These are phyloP conservation scores for Chironomus tepperi DNA, from an alignment of 1,140 invertebrate species.

Conservation along the genomic window DNA sequence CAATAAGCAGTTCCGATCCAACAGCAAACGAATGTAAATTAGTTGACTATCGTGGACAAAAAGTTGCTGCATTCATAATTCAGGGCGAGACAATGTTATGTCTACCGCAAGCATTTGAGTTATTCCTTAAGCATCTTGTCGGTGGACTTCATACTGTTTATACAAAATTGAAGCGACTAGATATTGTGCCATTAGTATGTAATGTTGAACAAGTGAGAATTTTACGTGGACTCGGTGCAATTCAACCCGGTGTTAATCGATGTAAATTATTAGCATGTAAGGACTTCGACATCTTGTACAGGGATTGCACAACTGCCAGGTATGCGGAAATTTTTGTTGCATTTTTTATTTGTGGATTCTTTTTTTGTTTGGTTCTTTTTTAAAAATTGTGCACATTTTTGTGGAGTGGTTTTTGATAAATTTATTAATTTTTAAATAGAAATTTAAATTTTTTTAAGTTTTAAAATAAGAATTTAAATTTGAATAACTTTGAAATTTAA, in stretches of 20 bases:
- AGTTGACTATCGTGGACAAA: conserved; percentile 86
- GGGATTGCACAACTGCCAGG: conserved; percentile 82
- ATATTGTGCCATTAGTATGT: conserved; percentile 93
- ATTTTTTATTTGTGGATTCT: not conserved
- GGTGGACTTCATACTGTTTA: conserved; percentile 95
- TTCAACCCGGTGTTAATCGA: conserved; percentile 93
- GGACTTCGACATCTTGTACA: conserved; percentile 94
- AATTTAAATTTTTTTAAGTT: too few species aligned
- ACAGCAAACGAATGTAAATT: conserved; percentile 90
- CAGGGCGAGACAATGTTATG: conserved; percentile 90
- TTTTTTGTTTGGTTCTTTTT: not conserved
- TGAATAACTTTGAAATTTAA: too few species aligned
- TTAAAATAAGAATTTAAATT: too few species aligned
- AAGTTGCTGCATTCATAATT: conserved; percentile 92
- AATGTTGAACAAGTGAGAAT: conserved; percentile 97
- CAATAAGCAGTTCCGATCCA: conserved; percentile 75
- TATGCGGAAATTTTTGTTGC: not conserved
- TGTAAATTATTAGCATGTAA: conserved; percentile 94
- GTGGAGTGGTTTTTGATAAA: too few species aligned
- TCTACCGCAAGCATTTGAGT: conserved; percentile 91
- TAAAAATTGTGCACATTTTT: not conserved
- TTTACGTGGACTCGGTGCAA: conserved; percentile 86
- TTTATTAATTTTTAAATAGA: too few species aligned
- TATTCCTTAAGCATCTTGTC: conserved; percentile 93
- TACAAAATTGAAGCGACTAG: conserved; percentile 91